Conservation (phyloP, 2,888 invertebrate genomes). For the Thecocarcelia acutangulata region DNA sequence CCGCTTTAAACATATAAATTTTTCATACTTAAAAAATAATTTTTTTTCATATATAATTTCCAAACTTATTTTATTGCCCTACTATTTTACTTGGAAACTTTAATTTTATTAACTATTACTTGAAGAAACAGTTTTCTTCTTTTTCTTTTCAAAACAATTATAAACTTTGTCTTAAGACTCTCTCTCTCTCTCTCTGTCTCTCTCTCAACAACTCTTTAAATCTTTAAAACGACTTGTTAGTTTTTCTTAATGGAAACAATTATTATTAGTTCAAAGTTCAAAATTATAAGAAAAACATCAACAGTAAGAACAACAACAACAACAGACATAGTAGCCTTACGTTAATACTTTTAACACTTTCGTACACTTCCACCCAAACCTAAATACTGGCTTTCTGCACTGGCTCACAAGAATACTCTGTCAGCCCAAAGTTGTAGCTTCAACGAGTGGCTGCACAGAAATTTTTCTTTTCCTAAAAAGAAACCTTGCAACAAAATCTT, state of each 20-base stretch:
- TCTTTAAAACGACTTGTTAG: conserved; percentile 38
- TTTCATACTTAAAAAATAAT: no score
- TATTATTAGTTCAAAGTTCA: conserved; percentile 62
- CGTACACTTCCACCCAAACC: conserved; percentile 1
- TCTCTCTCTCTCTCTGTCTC: no score
- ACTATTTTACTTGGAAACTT: background rate
- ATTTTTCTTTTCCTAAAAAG: conserved; percentile 15
- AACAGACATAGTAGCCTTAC: conserved; percentile 45
- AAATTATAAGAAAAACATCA: conserved; percentile 46
- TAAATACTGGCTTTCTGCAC: background rate
- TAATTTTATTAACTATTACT: background rate
- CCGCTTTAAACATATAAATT: no score
- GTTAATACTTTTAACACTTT: conserved; percentile 36
- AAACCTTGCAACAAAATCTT: conserved; percentile 52
- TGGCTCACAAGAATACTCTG: background rate
- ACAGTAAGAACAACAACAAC: conserved; percentile 25
- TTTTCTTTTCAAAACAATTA: conserved; percentile 12
- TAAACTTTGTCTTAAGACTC: conserved; percentile 52
- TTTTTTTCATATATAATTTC: no score
- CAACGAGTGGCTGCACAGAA: conserved; percentile 10
- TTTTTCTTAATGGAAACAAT: conserved; percentile 6
- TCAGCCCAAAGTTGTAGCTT: background rate
- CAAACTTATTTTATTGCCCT: background rate
- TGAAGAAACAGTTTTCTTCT: background rate
- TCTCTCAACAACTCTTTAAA: conserved; percentile 18